Evolutionary conservation across 2,797 vertebrate species (phyloP).

Genomic region (Spheniscus humboldti): DNA sequence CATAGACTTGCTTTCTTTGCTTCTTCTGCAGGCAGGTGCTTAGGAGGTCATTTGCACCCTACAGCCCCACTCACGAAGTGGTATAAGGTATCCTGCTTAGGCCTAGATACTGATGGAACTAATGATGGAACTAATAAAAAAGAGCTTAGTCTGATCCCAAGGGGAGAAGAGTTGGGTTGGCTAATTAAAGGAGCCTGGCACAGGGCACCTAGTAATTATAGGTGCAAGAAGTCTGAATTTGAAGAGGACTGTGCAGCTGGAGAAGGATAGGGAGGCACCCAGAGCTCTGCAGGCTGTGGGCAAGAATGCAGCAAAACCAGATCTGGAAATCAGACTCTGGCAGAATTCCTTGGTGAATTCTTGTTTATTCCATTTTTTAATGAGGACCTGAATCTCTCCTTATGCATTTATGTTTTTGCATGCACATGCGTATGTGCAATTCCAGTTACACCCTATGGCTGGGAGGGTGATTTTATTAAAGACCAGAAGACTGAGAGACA

Average conservation of each 20-base stretch:
- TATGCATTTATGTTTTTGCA: conserved; percentile 51
- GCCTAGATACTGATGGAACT: conserved; percentile 42
- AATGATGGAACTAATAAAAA: conserved; percentile 65
- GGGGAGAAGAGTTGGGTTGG: conserved; percentile 75
- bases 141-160: conserved; percentile 72
- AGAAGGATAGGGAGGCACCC: conserved; percentile 74
- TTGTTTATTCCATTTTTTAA: conserved; percentile 68
- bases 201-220: conserved; percentile 77
- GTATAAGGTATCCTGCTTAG: conserved; percentile 26
- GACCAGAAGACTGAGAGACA: conserved; percentile 29
- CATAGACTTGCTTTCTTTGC: background rate
- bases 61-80: conserved; percentile 6
- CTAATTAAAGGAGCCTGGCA: conserved; percentile 82
- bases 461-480: conserved; percentile 50
- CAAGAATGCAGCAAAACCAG: conserved; percentile 83
- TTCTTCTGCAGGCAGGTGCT: conserved; percentile 2
- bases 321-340: conserved; percentile 74
- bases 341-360: conserved; percentile 73
- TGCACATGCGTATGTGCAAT: conserved; percentile 44
- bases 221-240: conserved; percentile 79
- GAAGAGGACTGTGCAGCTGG: conserved; percentile 73
- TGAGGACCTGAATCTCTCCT: conserved; percentile 58
- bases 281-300: conserved; percentile 66
- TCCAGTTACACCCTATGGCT: conserved; percentile 50
- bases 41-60: conserved; percentile 53